Evolutionary conservation across 1,140 invertebrate genomes (phyloP), one percentile per base, ranked within the genome.

Genomic region (Paraescarpia echinospica): DNA sequence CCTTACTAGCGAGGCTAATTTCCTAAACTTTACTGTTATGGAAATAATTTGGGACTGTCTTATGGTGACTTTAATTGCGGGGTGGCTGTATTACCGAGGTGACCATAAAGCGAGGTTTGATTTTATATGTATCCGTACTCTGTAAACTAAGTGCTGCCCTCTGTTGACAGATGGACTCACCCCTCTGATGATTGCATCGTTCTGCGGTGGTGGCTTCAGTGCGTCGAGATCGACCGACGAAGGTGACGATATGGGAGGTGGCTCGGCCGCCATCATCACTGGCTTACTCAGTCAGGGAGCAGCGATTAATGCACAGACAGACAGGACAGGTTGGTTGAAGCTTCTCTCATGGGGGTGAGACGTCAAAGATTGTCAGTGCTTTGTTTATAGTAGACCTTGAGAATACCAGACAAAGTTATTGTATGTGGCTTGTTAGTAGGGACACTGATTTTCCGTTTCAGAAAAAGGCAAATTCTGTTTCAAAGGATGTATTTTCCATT

Each of bases 181-280:
- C 0, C 98, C 99, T 0, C 96, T 99, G 0, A 99, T 99, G 99
- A 97, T 99, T 18, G 98, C 98, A 0, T 98, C 98, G 0, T 97
- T 98, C 12, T 97, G 98, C 0, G 98, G 98, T 0, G 95, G 95
- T 35, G 96, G 96, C 34, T 91, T 91, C 59, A 92, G 91, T 89
- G 34, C 88, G 5, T 93, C 94, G 51, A 93, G 35, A 34, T 35
- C 41, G 59, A 77, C 91, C 91, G 34, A 95, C 92, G 95, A 95
- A 35, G 94, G 93, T 77, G 98, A 98, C 33, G 98, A 98, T 92
- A 98, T 98, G 93, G 98, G 98, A 90, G 95, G 95, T 77, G 97
- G 98, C n/a, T 98, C 98, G 0, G 98, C 98, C 0, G 98, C 98
- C 48, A 98, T 98, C n/a, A 99, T 99, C 92, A 98, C 98, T 14